These are phyloP conservation scores for Diphyllodes magnificus DNA, from an alignment of 2,113 vertebrate species.

Conservation along the genomic window DNA sequence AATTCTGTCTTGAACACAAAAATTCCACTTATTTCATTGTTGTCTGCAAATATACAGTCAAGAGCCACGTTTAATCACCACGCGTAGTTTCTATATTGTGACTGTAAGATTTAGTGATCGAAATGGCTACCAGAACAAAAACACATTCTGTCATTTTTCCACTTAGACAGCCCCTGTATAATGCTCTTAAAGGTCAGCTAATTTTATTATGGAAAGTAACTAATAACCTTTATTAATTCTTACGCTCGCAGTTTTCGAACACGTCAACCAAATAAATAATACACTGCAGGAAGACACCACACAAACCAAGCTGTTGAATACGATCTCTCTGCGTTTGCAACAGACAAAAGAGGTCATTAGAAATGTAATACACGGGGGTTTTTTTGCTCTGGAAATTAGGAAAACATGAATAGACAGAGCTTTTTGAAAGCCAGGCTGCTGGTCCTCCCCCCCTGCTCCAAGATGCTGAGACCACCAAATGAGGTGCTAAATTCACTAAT, in stretches of 20 bases:
- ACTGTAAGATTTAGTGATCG: not conserved
- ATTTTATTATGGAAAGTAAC: conserved; percentile 54
- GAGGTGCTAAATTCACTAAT: not conserved
- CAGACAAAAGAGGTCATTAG: not conserved
- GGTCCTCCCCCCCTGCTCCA: not conserved
- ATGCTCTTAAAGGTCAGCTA: conserved; percentile 53
- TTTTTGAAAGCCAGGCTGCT: not conserved
- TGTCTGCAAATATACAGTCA: not conserved
- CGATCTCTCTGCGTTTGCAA: not conserved
- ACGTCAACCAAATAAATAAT: not conserved
- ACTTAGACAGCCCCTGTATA: conserved; percentile 9
- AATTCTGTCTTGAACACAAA: not conserved
- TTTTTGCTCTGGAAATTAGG: not conserved
- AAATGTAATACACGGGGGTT: not conserved
- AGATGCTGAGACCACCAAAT: not conserved
- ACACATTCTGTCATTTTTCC: conserved; percentile 24
- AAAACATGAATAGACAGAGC: not conserved
- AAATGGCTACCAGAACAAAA: conserved; percentile 21
- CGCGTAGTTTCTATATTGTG: not conserved
- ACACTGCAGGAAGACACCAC: not conserved
- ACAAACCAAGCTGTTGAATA: not conserved
- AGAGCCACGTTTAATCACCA: not conserved
- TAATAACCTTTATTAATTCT: conserved; percentile 52
- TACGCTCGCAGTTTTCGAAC: not conserved
- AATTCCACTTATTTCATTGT: not conserved